Evolutionary conservation across 2,113 vertebrate genomes (phyloP).

Genomic region (Daubentonia madagascariensis): DNA sequence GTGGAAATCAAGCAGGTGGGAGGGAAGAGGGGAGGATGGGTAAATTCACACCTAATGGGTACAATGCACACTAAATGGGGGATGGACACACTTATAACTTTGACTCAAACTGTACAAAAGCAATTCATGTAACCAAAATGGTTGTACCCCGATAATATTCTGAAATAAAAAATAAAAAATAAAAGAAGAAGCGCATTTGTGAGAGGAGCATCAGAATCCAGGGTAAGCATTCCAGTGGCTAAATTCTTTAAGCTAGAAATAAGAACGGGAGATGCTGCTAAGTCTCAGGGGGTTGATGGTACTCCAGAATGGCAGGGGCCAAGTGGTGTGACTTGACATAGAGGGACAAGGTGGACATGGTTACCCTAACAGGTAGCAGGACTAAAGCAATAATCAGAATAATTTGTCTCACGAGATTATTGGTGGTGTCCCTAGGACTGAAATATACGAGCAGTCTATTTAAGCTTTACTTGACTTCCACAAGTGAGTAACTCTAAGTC

Average conservation of each 20-base stretch:
- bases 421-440: background rate
- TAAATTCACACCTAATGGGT: too few species aligned
- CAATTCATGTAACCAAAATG: too few species aligned
- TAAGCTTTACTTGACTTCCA: background rate
- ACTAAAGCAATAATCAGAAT: background rate
- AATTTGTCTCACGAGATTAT: background rate
- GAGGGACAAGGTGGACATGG: background rate
- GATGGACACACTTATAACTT: too few species aligned
- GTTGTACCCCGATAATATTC: too few species aligned
- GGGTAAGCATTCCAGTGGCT: background rate
- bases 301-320: background rate
- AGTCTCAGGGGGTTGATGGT: background rate
- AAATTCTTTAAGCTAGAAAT: background rate
- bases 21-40: too few species aligned
- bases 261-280: background rate
- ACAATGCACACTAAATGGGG: too few species aligned
- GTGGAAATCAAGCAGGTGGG: too few species aligned
- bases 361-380: background rate
- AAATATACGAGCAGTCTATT: background rate
- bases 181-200: background rate
- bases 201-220: background rate
- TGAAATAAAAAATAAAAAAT: too few species aligned
- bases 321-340: background rate
- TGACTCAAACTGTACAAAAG: too few species aligned
- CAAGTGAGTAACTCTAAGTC: background rate